A percentile compares a stretch with the other conserved stretches of the same genome.
Evolutionary conservation across 2,888 invertebrate genomes (phyloP).

Genomic region (Scaptomyza parva): DNA sequence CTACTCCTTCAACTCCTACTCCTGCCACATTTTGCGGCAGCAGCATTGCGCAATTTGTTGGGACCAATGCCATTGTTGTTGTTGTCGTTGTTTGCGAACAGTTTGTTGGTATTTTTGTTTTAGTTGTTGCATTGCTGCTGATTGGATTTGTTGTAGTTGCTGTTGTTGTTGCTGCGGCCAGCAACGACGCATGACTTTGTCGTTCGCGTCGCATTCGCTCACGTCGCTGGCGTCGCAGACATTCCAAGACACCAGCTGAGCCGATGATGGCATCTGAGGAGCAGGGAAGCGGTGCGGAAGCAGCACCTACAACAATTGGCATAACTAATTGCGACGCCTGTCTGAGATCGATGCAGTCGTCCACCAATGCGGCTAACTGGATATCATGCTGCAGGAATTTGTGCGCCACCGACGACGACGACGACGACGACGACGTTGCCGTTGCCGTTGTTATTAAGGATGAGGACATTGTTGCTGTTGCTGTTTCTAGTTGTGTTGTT

Average conservation of each 20-base stretch:
- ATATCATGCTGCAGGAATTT: conserved; percentile 70
- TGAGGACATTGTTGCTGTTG: conserved; percentile 17
- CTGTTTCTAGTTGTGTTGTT: not conserved
- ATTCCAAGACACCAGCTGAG: conserved; percentile 42
- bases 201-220: conserved; percentile 66
- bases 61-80: conserved; percentile 44
- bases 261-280: too few relatives aligned
- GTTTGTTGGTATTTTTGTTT: conserved; percentile 37
- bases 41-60: conserved; percentile 51
- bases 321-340: conserved; percentile 78
- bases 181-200: conserved; percentile 64
- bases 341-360: conserved; percentile 65
- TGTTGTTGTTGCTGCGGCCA: conserved; percentile 41
- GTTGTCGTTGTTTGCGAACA: conserved; percentile 79
- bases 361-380: conserved; percentile 48
- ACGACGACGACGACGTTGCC: not conserved
- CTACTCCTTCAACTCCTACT: conserved; percentile 42
- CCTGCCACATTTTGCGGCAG: conserved; percentile 50
- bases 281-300: too few relatives aligned
- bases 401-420: conserved; percentile 34
- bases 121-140: conserved; percentile 31
- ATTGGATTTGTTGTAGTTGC: conserved; percentile 58
- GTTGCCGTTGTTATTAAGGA: conserved; percentile 24
- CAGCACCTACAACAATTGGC: conserved; percentile 72
- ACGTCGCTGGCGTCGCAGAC: conserved; percentile 66